Conservation (phyloP, 2,113 vertebrate species). For the Thalassoma bifasciatum region DNA sequence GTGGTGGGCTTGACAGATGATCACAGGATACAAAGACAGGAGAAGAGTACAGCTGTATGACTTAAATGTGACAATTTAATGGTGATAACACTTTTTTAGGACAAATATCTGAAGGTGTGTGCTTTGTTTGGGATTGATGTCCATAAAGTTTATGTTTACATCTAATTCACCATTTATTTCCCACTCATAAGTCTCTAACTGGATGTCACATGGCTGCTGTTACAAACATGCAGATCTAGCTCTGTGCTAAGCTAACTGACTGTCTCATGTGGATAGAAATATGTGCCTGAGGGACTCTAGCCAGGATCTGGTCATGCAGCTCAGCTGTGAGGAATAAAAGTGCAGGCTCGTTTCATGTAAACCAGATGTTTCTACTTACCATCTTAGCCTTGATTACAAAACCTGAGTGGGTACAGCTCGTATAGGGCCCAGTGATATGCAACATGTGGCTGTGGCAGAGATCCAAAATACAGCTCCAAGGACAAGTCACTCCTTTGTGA, state of each 20-base stretch:
- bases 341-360: conserved; percentile 79
- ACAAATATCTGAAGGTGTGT: background rate
- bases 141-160: background rate
- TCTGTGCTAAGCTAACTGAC: conserved; percentile 64
- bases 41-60: background rate
- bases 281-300: conserved; percentile 73
- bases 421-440: conserved; percentile 28
- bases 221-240: conserved; percentile 46
- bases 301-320: conserved; percentile 80
- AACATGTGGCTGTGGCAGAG: conserved; percentile 33
- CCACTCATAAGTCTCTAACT: conserved; percentile 20
- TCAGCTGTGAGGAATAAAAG: conserved; percentile 77
- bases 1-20: background rate
- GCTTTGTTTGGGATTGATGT: conserved; percentile 3
- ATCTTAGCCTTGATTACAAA: conserved; percentile 58
- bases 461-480: background rate
- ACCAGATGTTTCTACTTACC: conserved; percentile 81
- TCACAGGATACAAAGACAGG: background rate
- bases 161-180: conserved; percentile 13
- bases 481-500: background rate
- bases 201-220: conserved; percentile 29
- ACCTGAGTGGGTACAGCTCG: conserved; percentile 38
- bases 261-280: conserved; percentile 76
- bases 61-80: too few species aligned
- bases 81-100: background rate